These are phyloP conservation scores for Florisuga fusca DNA, from an alignment of 2,797 vertebrate species.

Conservation along the genomic window DNA sequence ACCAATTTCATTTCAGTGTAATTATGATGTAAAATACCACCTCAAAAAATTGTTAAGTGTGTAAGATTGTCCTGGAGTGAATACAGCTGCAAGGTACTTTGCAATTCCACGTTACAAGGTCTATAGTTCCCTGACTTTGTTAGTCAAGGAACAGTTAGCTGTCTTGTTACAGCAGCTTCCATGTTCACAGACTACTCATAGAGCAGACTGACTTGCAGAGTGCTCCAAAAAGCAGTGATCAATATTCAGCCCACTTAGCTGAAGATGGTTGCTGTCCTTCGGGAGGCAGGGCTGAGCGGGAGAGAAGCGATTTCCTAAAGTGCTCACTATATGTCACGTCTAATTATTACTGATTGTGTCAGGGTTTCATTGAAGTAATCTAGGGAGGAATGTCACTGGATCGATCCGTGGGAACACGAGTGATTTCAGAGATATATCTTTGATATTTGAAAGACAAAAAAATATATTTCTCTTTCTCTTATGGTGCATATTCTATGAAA, in stretches of 20 bases:
- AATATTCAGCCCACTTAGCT: not conserved
- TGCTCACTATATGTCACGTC: not conserved
- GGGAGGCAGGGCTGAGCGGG: not conserved
- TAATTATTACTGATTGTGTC: not conserved
- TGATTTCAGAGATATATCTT: not conserved
- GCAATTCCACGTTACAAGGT: not conserved
- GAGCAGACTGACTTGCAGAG: not conserved
- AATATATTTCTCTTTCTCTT: not conserved
- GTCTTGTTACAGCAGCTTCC: not conserved
- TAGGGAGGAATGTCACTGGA: not conserved
- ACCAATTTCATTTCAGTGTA: not conserved
- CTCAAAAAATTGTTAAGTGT: not conserved
- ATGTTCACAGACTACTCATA: accelerated
- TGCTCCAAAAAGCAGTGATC: not conserved
- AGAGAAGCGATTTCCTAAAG: not conserved
- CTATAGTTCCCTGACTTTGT: not conserved
- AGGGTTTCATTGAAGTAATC: not conserved
- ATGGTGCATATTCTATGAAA: not conserved
- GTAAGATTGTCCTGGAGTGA: not conserved
- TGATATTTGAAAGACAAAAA: too few relatives aligned
- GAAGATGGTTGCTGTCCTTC: not conserved
- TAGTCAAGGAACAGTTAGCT: not conserved
- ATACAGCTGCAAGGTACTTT: not conserved
- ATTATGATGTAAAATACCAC: not conserved
- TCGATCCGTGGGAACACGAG: not conserved